These are phyloP conservation scores for Megaustenia siamemsis DNA, from an alignment of 2,888 invertebrate genomes.

Conservation along the genomic window DNA sequence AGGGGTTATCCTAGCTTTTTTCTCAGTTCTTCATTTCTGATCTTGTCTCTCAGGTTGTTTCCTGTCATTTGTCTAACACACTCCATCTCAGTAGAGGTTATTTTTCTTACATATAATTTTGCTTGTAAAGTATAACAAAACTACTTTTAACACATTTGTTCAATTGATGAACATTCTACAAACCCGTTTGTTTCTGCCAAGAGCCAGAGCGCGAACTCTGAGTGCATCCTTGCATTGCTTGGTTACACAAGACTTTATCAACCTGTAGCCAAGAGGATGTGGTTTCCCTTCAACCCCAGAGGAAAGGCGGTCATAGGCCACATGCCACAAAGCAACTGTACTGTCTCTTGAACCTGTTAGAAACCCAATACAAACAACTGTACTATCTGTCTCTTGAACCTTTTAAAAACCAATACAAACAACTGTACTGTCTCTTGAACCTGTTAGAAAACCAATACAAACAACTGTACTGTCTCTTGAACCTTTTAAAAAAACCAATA, in stretches of 20 bases:
- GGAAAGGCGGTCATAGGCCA: constrained; percentile 77
- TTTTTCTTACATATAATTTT: too few relatives aligned
- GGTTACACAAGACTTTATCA: constrained; percentile 68
- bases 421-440: constrained; percentile 93
- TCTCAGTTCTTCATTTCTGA: too few relatives aligned
- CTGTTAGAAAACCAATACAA: constrained; percentile 62
- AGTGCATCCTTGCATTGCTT: constrained; percentile 85
- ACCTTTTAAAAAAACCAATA: too few relatives aligned
- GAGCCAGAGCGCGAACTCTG: constrained; percentile 90
- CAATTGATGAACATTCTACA: constrained; percentile 28
- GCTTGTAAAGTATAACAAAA: too few relatives aligned
- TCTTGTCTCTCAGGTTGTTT: too few relatives aligned
- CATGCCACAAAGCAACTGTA: constrained; percentile 92
- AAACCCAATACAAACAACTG: neutral
- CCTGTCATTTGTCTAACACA: too few relatives aligned
- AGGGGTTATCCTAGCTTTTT: too few relatives aligned
- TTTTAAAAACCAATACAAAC: too few relatives aligned
- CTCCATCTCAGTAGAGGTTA: too few relatives aligned
- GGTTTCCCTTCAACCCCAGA: constrained; percentile 50
- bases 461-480: constrained; percentile 94
- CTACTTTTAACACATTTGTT: neutral
- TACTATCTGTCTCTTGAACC: neutral
- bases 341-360: constrained; percentile 90
- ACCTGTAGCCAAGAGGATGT: constrained; percentile 60
- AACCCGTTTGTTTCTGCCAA: constrained; percentile 88